Evolutionary conservation across 2,113 vertebrate genomes (phyloP), one percentile per base, ranked within the genome.

Genomic region (Piaya cayana): DNA sequence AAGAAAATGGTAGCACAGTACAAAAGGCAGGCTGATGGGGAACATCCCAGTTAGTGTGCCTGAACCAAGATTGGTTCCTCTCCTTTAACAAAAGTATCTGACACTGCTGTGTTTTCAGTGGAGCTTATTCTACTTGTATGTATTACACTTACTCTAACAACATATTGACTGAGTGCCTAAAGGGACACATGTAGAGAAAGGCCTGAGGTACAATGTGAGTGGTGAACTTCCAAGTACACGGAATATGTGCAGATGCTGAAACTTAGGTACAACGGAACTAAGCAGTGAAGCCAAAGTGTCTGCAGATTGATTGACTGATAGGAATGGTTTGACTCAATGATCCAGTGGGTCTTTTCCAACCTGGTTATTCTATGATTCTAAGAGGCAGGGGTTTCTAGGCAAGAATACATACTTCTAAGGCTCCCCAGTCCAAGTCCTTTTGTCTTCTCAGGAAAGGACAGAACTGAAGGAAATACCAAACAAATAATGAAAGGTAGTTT

Each of bases 181-280:
- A 84, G 34, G 19, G 22, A 25, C 11, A 22, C 1, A 22, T 0
- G 2, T 3, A 75, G 64, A 62, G 47, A 43, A 50, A 56, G 22
- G 6, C 25, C 32, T 72, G 53, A 64, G 63, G 27, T 34, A 42
- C 5, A 37, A 29, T 19, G 42, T 4, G 19, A 25, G 16, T 50
- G 16, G 34, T 37, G 55, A 86, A 55, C 10, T 36, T 74, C 26
- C 34, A 42, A 9, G 42, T 55, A 22, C 3, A 37, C 5, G 20
- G 23, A n/a, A 11, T 15, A 70, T 1, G 1, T 0, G 1, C 23
- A 58, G 39, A 30, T 13, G 10, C 15, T 89, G 43, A 63, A 89
- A 37, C 74, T 69, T 67, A 78, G 47, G 32, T 1, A 0, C 1
- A 1, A 82, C 15, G 7, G 55, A 84, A 78, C 4, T 25, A 74